Evolutionary conservation across 1,140 invertebrate species (phyloP), one percentile per base, ranked within the genome.

Genomic region (Pemphigus obesinymphae): DNA sequence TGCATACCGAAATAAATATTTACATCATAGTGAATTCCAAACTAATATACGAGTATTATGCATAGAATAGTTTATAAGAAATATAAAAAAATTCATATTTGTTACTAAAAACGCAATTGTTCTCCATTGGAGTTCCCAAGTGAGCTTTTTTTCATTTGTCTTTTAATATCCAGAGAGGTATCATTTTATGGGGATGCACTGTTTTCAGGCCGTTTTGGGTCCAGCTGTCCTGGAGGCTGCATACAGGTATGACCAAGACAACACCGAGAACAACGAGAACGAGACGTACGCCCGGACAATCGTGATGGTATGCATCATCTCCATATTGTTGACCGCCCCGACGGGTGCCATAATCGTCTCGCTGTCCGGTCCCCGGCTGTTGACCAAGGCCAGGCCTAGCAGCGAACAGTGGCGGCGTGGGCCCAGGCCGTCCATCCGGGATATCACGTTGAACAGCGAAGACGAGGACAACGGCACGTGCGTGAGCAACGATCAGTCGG

Each of bases 291-390:
- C 90, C 0, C 88, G 91, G 82, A 90, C 87, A 10, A 89, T 94
- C 5, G 87, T 94, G 61, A 93, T 91, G 45, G 87, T 93, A 15
- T 93, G 92, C 85, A 93, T 97, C 8, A 88, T 98, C 82, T 95
- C 94, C n/a, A 98, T 98, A 76, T 88, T 98, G 1, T 87, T 97
- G 61, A 97, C 96, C 0, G 96, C 96, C 0, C 97, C 96, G 0
- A 88, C 95, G 2, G 96, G 96, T 0, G 95, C 96, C 26, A 92
- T 96, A 61, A 87, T 96, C n/a, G 97, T 97, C 82, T 92, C 93
- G 0, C 84, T 97, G 1, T 89, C 91, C 0, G 96, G 94, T 0
- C 92, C 94, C 0, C 90, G 90, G 83, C 88, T 98, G 20, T 89
- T 98, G 82, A 92, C 89, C 84, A 92, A 90, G 84, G 88, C 87